Evolutionary conservation across 2,888 invertebrate genomes (phyloP), one percentile per base, ranked within the genome.

Genomic region (Mythimna ferrago): DNA sequence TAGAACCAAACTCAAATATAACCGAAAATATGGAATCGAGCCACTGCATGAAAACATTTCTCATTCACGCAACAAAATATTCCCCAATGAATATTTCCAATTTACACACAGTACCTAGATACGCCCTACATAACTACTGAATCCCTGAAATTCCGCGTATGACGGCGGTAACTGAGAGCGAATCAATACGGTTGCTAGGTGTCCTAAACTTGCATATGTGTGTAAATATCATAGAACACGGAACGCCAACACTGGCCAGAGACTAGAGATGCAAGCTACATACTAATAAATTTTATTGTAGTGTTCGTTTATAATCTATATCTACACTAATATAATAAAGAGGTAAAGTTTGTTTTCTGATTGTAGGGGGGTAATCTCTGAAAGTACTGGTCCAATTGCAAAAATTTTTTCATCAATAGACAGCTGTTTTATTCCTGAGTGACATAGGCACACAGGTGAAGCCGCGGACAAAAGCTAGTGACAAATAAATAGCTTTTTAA

Each of bases 131-230:
- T 81, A 51, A 56, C 38, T 60, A 16, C 53, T 60, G 58, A 80
- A 71, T 73, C 75, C 73, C 73, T 76, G 73, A 71, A 80, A 81
- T 74, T 65, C 84, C 26, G 6, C 26, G 57, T 71, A 73, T 61
- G 60, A 58, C 41, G 78, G 2, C 14, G 14, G 61, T 51, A 69
- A 35, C 60, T 11, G 21, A 56, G 67, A 73, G 51, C 58, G 21
- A 81, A 81, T 81, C 80, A 81, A 81, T 81, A 81, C 71, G n/a
- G 79, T 81, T 82, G 82, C 82, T 82, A 83, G 51, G 69, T 56
- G 19, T 44, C 66, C 69, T 64, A 60, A 19, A 62, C 66, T 54
- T 73, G 65, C 79, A 78, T 64, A 41, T 57, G 51, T 65, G 19
- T 66, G 66, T 66, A 66, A 41, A 78, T 53, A 38, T 1, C n/a